A percentile compares a stretch with the other conserved stretches of the same genome.
phyloP scores from a whole-genome alignment of 2,797 vertebrate genomes.

The Cephalopachus bancanus region DNA sequence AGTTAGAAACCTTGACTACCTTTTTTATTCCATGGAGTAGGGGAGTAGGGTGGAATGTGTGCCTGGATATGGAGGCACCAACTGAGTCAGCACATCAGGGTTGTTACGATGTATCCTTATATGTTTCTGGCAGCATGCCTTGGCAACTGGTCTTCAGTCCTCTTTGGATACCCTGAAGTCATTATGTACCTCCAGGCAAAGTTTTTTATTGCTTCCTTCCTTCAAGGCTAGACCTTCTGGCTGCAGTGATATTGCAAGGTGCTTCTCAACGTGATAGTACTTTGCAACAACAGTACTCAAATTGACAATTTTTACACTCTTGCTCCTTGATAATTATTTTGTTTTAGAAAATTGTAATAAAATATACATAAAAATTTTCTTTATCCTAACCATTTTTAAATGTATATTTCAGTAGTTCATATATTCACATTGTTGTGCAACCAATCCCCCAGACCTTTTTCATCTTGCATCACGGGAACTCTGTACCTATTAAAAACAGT shows the following conservation, averaged over 20 bases:
- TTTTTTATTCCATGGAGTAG: not conserved
- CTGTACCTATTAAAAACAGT: not conserved
- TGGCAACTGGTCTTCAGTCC: not conserved
- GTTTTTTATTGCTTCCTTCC: not conserved
- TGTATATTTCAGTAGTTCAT: not conserved
- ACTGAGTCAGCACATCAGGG: not conserved
- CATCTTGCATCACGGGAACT: not conserved
- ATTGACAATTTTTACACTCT: not conserved
- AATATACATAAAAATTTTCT: not conserved
- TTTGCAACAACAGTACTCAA: not conserved
- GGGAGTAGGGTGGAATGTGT: not conserved
- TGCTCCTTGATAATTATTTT: not conserved
- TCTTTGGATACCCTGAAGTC: not conserved
- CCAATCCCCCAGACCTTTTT: not conserved
- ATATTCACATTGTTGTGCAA: not conserved
- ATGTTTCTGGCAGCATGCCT: not conserved
- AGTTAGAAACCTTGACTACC: not conserved
- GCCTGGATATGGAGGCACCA: not conserved
- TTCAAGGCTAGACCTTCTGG: not conserved
- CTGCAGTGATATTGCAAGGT: not conserved
- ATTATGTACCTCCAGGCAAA: not conserved
- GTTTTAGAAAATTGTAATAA: not conserved
- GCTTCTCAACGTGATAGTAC: not conserved
- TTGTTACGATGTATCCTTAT: not conserved
- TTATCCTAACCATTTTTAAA: not conserved